Base-by-base conservation (phyloP, 2,888 invertebrate species). In the Chloromyia formosa region DNA sequence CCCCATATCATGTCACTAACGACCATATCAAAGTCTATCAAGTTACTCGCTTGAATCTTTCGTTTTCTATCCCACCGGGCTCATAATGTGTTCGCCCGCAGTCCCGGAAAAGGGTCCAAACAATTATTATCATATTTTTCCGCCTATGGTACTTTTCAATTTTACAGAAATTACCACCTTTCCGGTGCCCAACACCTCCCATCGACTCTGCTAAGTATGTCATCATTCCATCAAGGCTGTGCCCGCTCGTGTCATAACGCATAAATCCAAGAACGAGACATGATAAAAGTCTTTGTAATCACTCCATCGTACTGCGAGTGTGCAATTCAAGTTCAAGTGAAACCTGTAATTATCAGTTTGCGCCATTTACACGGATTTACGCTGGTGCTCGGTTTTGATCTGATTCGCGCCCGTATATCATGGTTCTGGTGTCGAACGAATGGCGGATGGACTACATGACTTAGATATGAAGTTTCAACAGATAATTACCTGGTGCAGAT, bases 181-280 rank as follows among this genome's bases (percentile, higher is more conserved):
- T 64, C 20, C 56, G 16, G 14, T 18, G 10, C 10, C 42, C 18
- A 40, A 40, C 62, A 64, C 62, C 42, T 35, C 58, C 53, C 18
- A 56, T 58, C 71, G 12, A 40, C 35, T 40, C 22, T 58, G 42
- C n/a, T 71, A 58, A 71, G 58, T 56, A 58, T 58, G 56, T 71
- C 71, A 71, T 71, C 54, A 58, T 71, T 71, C 71, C 40, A 42
- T 71, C 71, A 58, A 71, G 71, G n/a, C 12, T 20, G 58, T 12
- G 12, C 40, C 27, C 20, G 58, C 12, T 12, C 58, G 22, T 27
- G 20, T 66, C 66, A 66, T 66, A 66, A 66, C n/a, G 27, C 27
- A 35, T 35, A 49, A 66, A 66, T 66, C 66, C 22, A 45, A 1
- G 49, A 66, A 49, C 12, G 27, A 35, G 49, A 66, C 45, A 49